Percentiles rank a stretch among this genome's conserved stretches.
Conservation (phyloP, 2,888 invertebrate genomes). For the Acleris sparsana region DNA sequence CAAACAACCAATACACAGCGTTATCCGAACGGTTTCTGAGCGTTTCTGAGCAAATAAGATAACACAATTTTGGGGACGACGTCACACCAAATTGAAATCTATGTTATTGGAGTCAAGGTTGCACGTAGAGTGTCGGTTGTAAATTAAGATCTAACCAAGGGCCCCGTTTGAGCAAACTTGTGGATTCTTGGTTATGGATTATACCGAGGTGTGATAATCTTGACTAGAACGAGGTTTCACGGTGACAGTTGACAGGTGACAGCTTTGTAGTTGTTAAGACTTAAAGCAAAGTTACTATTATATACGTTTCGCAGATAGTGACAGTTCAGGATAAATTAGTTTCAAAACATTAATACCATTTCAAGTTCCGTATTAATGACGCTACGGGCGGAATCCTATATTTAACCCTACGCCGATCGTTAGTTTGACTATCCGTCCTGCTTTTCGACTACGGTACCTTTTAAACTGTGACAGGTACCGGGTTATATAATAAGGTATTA, state of each 20-base stretch:
- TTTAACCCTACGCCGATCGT: too few relatives aligned
- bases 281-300: too few relatives aligned
- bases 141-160: conserved; percentile 21
- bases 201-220: background rate
- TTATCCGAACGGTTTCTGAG: conserved; percentile 49
- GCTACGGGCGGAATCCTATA: too few relatives aligned
- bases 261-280: background rate
- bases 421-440: too few relatives aligned
- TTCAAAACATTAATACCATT: too few relatives aligned
- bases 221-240: background rate
- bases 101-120: conserved; percentile 1
- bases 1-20: conserved; percentile 39
- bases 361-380: too few relatives aligned
- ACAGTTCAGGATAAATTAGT: too few relatives aligned
- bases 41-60: conserved; percentile 61
- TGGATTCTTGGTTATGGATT: conserved; percentile 11
- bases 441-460: too few relatives aligned
- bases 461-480: too few relatives aligned
- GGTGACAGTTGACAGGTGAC: background rate
- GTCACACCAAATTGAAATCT: conserved; percentile 39
- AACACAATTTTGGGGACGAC: conserved; percentile 53
- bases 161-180: conserved; percentile 18
- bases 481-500: too few relatives aligned
- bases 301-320: too few relatives aligned
- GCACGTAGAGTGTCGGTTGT: background rate